Base-by-base conservation (phyloP, 2,113 vertebrate genomes). In the Taxidea taxus region DNA sequence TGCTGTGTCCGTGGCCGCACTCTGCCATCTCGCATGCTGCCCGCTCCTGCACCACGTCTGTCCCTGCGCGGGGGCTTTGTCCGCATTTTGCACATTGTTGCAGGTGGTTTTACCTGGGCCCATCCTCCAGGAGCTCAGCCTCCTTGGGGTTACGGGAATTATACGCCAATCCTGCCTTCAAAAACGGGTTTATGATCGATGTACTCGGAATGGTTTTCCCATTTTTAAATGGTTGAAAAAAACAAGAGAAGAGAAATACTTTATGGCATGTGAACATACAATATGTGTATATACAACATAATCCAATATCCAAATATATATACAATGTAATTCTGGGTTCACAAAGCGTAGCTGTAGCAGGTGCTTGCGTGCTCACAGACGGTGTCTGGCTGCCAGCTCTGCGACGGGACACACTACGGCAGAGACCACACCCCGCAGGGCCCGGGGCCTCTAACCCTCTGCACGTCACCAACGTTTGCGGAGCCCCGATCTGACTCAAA, bases 341-440 rank as follows among this genome's bases (percentile, higher is more conserved):
- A 7, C 51, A 6, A 20, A 20, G 51, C 20, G 1, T 18, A 54
- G 6, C 18, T 20, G 51, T 20, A 1, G 20, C 51, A 16, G 51
- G 7, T 20, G 54, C 54, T 56, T 56, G 54, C 21, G 18, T 2
- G 0, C 54, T 20, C 54, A 16, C 7, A 56, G 54, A 3, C 54
- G 20, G 54, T 3, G 54, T 56, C 54, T 2, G 54, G 54, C 54
- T 56, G 54, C 54, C 20, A 20, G 54, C 4, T 54, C 51, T 54
- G 6, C 15, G 15, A 51, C 51, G 15, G 51, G 51, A 15, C 9
- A 4, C 18, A 34, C 4, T n/a, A 10, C 6, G 44, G 2, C 27
- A 2, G 39, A 84, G 47, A 23, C 47, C 13, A 2, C 0, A 2
- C 0, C 6, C 74, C 16, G 0, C 0, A 4, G 51, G 34, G n/a